A percentile compares a stretch with the other conserved stretches of the same genome.
Evolutionary conservation across 1,140 invertebrate species (phyloP).

Genomic region (Zeugodacus cucurbitae): DNA sequence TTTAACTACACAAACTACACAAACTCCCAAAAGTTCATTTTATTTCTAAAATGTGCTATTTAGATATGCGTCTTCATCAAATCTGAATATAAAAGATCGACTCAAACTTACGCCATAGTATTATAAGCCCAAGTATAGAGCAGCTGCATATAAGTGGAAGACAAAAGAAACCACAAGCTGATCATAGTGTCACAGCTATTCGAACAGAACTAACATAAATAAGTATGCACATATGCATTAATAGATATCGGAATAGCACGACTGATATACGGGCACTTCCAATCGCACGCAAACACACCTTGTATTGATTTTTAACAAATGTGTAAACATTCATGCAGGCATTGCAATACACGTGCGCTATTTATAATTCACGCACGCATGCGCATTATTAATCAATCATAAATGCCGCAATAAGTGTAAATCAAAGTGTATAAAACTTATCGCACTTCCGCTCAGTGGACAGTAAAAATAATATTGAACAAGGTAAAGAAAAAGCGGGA

Average conservation of each 20-base stretch:
- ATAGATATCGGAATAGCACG: background rate
- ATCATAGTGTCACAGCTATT: background rate
- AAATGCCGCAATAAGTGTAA: slow-evolving; percentile 64
- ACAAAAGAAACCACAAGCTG: background rate
- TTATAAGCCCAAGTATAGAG: background rate
- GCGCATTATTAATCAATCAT: slow-evolving; percentile 61
- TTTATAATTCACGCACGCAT: slow-evolving; percentile 40
- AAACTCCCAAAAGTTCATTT: no score
- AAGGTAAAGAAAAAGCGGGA: background rate
- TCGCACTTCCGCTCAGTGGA: slow-evolving; percentile 26
- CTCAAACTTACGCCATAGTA: no score
- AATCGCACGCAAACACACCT: background rate
- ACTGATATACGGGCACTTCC: background rate
- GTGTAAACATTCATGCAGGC: background rate
- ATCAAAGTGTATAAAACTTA: slow-evolving; percentile 50
- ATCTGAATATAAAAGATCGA: no score
- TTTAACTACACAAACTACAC: no score
- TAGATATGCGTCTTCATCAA: no score
- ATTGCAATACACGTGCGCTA: slow-evolving; percentile 10
- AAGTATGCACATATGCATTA: background rate
- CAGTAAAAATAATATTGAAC: background rate
- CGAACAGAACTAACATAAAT: background rate
- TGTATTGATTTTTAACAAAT: background rate
- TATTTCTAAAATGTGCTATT: no score
- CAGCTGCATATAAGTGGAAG: background rate